Evolutionary conservation across 2,797 vertebrate species (phyloP).

Genomic region (Cyprinella venusta): DNA sequence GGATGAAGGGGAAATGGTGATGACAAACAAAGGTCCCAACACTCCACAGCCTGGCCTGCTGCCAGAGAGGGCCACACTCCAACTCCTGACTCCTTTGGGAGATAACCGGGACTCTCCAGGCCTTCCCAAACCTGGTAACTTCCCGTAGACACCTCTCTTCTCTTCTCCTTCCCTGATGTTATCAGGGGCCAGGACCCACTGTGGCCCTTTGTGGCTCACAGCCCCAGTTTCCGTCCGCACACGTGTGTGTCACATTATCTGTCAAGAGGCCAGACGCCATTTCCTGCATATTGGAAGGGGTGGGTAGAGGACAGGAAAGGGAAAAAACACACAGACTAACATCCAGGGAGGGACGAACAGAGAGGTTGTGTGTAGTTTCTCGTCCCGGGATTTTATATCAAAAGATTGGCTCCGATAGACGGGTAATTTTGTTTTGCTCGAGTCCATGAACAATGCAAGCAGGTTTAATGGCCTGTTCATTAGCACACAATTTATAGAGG

Average conservation of each 20-base stretch:
- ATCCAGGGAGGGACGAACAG: slow-evolving; percentile 67
- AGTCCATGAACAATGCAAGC: slow-evolving; percentile 36
- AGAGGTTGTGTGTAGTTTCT: slow-evolving; percentile 61
- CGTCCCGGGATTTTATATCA: slow-evolving; percentile 37
- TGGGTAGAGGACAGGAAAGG: slow-evolving; percentile 85
- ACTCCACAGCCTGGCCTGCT: slow-evolving; percentile 55
- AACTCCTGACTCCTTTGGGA: slow-evolving; percentile 62
- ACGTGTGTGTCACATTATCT: slow-evolving; percentile 95
- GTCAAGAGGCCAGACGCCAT: slow-evolving; percentile 88
- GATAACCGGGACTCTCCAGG: slow-evolving; percentile 73
- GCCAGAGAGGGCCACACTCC: slow-evolving; percentile 62
- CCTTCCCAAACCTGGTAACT: slow-evolving; percentile 75
- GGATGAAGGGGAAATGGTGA: slow-evolving; percentile 53
- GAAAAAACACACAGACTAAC: slow-evolving; percentile 87
- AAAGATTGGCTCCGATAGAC: slow-evolving; percentile 39
- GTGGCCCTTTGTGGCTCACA: slow-evolving; percentile 91
- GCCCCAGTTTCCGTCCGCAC: slow-evolving; percentile 85
- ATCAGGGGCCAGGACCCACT: slow-evolving; percentile 83
- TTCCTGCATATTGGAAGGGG: slow-evolving; percentile 81
- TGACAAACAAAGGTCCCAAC: slow-evolving; percentile 57
- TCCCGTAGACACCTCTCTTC: slow-evolving; percentile 84
- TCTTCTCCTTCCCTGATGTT: slow-evolving; percentile 89
- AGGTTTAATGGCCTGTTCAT: slow-evolving; percentile 27
- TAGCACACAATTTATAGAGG: slow-evolving; percentile 28
- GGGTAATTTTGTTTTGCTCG: slow-evolving; percentile 17